Conservation (phyloP, 2,113 vertebrate species). For the Prochilodus magdalenae region DNA sequence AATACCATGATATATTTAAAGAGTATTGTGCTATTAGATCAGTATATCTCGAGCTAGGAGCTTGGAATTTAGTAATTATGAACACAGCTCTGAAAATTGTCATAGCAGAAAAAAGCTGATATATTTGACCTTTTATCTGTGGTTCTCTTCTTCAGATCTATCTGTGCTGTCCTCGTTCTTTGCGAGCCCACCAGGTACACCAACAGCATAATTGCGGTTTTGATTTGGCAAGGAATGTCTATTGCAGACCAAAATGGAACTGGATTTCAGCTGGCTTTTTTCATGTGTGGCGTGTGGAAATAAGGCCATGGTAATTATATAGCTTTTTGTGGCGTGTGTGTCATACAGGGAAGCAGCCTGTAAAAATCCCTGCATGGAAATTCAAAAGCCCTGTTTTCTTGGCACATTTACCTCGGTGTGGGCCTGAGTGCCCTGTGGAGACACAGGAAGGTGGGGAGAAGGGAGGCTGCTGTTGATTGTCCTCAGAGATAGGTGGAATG, state of each 20-base stretch:
- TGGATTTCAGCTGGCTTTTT: constrained; percentile 19
- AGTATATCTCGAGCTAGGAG: too few species aligned
- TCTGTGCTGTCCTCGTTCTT: constrained; percentile 37
- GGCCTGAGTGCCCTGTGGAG: constrained; percentile 3
- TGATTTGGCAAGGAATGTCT: constrained; percentile 24
- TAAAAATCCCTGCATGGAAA: background rate
- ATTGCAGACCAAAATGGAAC: constrained; percentile 5
- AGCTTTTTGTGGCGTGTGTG: constrained; percentile 14
- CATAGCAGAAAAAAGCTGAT: background rate
- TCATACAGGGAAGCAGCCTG: background rate
- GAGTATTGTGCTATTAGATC: too few species aligned
- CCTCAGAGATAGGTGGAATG: constrained; percentile 43
- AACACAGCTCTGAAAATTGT: background rate
- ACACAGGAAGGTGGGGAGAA: constrained; percentile 1
- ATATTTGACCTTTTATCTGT: constrained; percentile 17
- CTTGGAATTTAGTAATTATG: constrained; percentile 9
- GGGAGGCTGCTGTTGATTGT: constrained; percentile 35
- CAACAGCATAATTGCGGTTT: constrained; percentile 24
- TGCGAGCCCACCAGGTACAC: background rate
- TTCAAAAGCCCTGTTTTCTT: constrained; percentile 7
- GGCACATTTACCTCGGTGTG: constrained; percentile 19
- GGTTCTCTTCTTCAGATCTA: constrained; percentile 24
- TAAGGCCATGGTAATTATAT: constrained; percentile 29
- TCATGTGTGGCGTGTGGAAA: constrained; percentile 22
- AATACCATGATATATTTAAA: background rate